Evolutionary conservation across 1,140 invertebrate genomes (phyloP).

Genomic region (Ceratitis capitata): DNA sequence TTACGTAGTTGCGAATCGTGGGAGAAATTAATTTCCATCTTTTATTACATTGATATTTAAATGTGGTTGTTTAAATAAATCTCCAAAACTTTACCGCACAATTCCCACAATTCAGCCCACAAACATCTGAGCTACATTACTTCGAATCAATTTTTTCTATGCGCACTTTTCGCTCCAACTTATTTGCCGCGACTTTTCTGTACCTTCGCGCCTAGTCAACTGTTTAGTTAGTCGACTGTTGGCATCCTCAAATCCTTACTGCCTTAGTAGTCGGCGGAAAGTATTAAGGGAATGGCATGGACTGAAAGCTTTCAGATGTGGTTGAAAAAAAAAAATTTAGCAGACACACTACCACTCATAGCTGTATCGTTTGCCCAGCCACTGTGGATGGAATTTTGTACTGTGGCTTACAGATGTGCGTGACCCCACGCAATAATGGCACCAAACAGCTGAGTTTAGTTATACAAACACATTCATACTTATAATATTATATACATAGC

Average conservation of each 20-base stretch:
- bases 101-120: neutral
- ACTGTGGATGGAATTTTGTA: neutral
- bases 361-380: neutral
- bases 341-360: neutral
- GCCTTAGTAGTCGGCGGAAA: neutral
- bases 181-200: neutral
- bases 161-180: neutral
- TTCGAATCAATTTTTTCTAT: neutral
- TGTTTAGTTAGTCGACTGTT: neutral
- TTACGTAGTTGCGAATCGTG: too few species aligned
- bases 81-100: neutral
- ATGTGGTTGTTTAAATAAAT: too few species aligned
- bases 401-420: neutral
- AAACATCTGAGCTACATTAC: neutral
- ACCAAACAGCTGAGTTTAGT: neutral
- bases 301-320: neutral
- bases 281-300: neutral
- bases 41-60: too few species aligned
- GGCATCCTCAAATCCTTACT: neutral
- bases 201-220: neutral
- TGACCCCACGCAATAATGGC: neutral
- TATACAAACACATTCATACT: too few species aligned
- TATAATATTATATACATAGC: neutral
- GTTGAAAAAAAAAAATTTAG: neutral
- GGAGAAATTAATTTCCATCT: too few species aligned